Evolutionary conservation across 2,113 vertebrate genomes (phyloP), one percentile per base, ranked within the genome.

Genomic region (Ornithorhynchus anatinus): DNA sequence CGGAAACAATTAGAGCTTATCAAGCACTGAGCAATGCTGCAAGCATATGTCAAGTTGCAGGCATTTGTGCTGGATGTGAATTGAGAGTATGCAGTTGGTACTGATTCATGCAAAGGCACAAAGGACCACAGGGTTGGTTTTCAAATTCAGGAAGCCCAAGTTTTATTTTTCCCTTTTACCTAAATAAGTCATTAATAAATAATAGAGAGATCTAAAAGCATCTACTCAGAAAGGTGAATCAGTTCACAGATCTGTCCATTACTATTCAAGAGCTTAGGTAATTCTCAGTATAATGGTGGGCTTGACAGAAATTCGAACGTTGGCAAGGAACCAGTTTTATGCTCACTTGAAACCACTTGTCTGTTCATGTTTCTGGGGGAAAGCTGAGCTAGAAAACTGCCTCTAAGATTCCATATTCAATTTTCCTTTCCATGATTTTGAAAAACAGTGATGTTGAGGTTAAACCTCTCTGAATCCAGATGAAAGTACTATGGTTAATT

Each of bases 391-490:
- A 59, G 22, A 77, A 62, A 86, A 3, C 29, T 79, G 31, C 6
- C 47, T 53, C 37, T 59, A 67, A 65, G 73, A 62, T 51, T 69
- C 65, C 61, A 47, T 37, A 66, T 59, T 68, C 20, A 48, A 27
- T 58, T 69, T 14, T 48, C 13, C n/a, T 65, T 10, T 85, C 17
- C 42, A n/a, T 6, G 25, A 66, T 63, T 63, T 19, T 7, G 54
- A 57, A 83, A 79, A 77, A 61, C 29, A 23, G 47, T 59, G 42
- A 39, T 50, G 59, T 47, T 16, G 47, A 71, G 53, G 42, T 65
- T 43, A 80, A 60, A 69, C 9, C 15, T 65, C 51, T 79, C 69
- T 79, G 58, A 79, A 43, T 71, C 47, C 42, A 67, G 59, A 67
- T 69, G 40, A 59, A 77, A 83, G 47, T 69, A 12, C 25, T 14